phyloP scores from a whole-genome alignment of 2,888 invertebrate species.

The Drosophila quinaria region DNA sequence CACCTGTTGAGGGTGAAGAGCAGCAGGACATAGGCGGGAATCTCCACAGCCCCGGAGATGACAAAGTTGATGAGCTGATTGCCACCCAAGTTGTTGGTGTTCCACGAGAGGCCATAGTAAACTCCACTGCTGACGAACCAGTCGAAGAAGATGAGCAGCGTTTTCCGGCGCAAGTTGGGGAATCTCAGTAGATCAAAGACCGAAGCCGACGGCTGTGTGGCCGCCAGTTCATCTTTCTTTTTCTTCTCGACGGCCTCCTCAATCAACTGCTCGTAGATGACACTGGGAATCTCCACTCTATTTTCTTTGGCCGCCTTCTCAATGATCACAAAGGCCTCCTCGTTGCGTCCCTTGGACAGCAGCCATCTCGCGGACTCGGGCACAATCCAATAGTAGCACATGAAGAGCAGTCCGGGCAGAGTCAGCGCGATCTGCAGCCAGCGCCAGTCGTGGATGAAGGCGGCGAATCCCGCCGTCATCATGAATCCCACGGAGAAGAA shows the following conservation, averaged over 20 bases:
- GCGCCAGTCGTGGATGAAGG: slow-evolving; percentile 90
- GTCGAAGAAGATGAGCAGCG: slow-evolving; percentile 90
- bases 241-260: slow-evolving; percentile 85
- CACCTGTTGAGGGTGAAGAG: slow-evolving; percentile 90
- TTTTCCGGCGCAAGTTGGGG: slow-evolving; percentile 89
- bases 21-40: slow-evolving; percentile 90
- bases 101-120: slow-evolving; percentile 93
- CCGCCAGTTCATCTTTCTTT: slow-evolving; percentile 66
- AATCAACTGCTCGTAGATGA: slow-evolving; percentile 87
- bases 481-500: slow-evolving; percentile 92
- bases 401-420: slow-evolving; percentile 89
- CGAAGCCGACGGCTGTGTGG: slow-evolving; percentile 85
- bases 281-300: slow-evolving; percentile 87
- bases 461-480: slow-evolving; percentile 89
- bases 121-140: slow-evolving; percentile 93
- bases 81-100: slow-evolving; percentile 91
- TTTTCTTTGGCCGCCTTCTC: slow-evolving; percentile 89
- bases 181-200: slow-evolving; percentile 88
- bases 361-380: slow-evolving; percentile 92
- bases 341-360: slow-evolving; percentile 88
- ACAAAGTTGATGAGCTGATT: slow-evolving; percentile 91
- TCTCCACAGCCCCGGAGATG: slow-evolving; percentile 91
- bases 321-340: slow-evolving; percentile 89
- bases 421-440: slow-evolving; percentile 90
- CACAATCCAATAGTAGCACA: slow-evolving; percentile 91